These are phyloP conservation scores for Babyrousa celebensis DNA, from an alignment of 2,797 vertebrate species.

Conservation along the genomic window DNA sequence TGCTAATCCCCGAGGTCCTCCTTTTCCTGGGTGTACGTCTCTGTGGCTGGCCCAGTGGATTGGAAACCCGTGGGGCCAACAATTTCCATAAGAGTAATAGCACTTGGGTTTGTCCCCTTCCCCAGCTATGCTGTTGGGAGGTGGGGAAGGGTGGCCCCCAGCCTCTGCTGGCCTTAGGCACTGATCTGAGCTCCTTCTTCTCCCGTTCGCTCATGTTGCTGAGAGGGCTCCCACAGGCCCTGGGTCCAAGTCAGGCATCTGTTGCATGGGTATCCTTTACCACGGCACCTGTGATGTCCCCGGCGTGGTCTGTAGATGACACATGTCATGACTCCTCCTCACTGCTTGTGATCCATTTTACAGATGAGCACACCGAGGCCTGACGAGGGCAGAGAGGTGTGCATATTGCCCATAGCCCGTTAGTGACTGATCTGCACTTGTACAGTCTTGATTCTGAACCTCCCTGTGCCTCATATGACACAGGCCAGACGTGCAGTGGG, in stretches of 20 bases:
- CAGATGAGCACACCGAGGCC: background rate
- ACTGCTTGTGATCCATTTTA: background rate
- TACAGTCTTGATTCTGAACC: background rate
- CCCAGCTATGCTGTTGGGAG: background rate
- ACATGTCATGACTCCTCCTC: background rate
- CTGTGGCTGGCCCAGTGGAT: background rate
- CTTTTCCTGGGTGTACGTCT: background rate
- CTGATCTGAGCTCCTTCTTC: background rate
- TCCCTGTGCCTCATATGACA: background rate
- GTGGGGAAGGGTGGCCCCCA: no score
- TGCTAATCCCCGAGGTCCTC: background rate
- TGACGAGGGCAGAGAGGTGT: background rate
- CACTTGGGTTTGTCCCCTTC: background rate
- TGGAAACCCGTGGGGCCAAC: background rate
- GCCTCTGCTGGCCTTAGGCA: background rate
- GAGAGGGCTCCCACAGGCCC: background rate
- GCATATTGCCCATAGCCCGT: rapidly evolving
- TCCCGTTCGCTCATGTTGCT: background rate
- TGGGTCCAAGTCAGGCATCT: background rate
- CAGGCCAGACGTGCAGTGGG: background rate
- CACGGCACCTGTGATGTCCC: background rate
- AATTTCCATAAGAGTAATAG: background rate
- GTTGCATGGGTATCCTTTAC: background rate
- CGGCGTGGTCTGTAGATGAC: background rate
- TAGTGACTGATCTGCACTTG: background rate